A percentile compares a stretch with the other conserved stretches of the same genome.
Evolutionary conservation across 2,113 vertebrate species (phyloP).

Genomic region (Trachemys scripta): DNA sequence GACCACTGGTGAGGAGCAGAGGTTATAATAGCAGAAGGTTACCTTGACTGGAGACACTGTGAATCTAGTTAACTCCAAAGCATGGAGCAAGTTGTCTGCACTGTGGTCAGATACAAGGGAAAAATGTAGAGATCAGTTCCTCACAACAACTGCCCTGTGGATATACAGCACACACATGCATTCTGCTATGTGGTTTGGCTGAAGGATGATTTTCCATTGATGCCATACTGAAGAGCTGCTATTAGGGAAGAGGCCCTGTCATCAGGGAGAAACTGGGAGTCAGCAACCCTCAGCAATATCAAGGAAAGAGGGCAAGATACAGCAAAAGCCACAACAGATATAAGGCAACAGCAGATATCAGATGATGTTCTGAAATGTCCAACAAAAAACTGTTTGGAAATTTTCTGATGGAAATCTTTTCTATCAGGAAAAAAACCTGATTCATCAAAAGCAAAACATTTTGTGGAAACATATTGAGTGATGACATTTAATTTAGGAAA

Average conservation of each 20-base stretch:
- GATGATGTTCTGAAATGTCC: neutral
- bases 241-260: neutral
- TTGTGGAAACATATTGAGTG: neutral
- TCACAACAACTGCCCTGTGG: neutral
- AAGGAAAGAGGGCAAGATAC: neutral
- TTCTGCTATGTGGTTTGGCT: neutral
- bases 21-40: neutral
- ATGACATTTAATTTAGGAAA: neutral
- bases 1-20: neutral
- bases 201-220: neutral
- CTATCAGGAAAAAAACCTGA: neutral
- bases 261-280: neutral
- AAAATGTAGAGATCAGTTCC: neutral
- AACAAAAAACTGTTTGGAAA: neutral
- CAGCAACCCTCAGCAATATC: neutral
- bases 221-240: neutral
- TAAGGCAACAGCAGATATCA: neutral
- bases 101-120: neutral
- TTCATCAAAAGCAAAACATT: neutral
- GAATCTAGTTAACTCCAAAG: neutral
- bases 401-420: neutral
- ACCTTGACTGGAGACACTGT: neutral
- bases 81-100: neutral
- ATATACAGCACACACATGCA: no score
- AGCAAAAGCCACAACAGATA: neutral